Evolutionary conservation across 2,797 vertebrate species (phyloP), one percentile per base, ranked within the genome.

Genomic region (Liasis olivaceus): DNA sequence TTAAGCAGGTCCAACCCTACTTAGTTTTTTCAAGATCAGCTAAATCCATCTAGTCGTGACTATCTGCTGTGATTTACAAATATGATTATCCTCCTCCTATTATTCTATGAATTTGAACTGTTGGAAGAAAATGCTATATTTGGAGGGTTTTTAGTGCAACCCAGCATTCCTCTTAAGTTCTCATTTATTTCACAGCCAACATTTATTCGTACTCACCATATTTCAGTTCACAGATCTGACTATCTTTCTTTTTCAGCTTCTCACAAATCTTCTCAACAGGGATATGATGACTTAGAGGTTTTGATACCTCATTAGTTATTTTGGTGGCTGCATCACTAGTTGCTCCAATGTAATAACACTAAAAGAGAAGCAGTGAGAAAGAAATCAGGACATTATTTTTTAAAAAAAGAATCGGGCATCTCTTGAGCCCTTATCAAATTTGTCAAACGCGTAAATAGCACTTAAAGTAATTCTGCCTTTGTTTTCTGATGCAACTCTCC

Each of bases 281-380:
- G 84, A 98, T 98, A 94, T 99, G 99, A 96, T 98, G 97, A 96
- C 99, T 99, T 94, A 99, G 96, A 0, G 99, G 99, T 96, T 98
- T 99, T 8, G 99, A 99, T 17, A 99, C 98, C 94, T 99, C 99
- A 0, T 99, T 99, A 96, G 98, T 98, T 0, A 99, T 99, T 98
- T 99, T 99, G 85, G 99, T 99, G 95, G 99, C 99, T 0, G 99
- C 99, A 89, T 99, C 99, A 14, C 97, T 98, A 26, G 99, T 99
- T 17, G 98, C 99, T 28, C 99, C 99, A 62, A 99, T 98, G 91
- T 99, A 99, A 97, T 99, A 99, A 95, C 99, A 99, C 99, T 99
- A 95, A 84, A 90, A 92, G 91, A 54, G 92, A 96, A 89, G 7
- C 5, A 72, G 28, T 89, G 2, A 86, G 14, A 56, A 85, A 89